Evolutionary conservation across 2,888 invertebrate species (phyloP), one percentile per base, ranked within the genome.

Genomic region (Parthenolecanium corni): DNA sequence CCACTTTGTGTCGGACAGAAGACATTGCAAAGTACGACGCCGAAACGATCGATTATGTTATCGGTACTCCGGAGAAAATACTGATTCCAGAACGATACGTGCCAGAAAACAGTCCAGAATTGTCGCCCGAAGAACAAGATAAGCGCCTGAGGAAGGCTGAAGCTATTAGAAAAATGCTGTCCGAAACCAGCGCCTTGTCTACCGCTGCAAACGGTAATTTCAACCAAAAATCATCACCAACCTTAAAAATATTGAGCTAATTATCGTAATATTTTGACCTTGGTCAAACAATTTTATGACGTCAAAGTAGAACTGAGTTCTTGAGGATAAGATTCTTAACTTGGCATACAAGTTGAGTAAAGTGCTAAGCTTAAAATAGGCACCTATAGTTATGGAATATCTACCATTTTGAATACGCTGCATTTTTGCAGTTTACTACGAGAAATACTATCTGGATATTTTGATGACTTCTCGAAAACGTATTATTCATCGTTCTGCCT

Each of bases 71-170:
- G 14, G 86, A 86, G 73, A 92, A 92, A 77, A 92, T 93, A 68
- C 78, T 85, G 66, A 93, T 93, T 70, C 93, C 93, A 0, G 92
- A 93, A 75, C 80, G 93, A 68, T 93, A 93, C 71, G 85, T 92
- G 69, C 91, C 92, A 21, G 92, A 93, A 73, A 86, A 88, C 77
- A 82, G 83, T 67, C 91, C 91, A 68, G 88, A 89, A 73, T 74
- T 89, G 49, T 84, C 88, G 0, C 86, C 85, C 0, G 90, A 90
- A 71, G 92, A 93, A 71, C 85, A 87, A 71, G 82, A 85, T 70
- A 84, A 85, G 67, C 79, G 92, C 14, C 80, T 82, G 71, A 86
- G 89, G 73, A 92, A 92, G 76, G 90, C 91, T 4, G 91, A 92
- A 72, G 86, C 87, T 12, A 92, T 93, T 67, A 85, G 90, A 72